Conservation (phyloP, 2,113 vertebrate genomes). For the Spheniscus mendiculus region DNA sequence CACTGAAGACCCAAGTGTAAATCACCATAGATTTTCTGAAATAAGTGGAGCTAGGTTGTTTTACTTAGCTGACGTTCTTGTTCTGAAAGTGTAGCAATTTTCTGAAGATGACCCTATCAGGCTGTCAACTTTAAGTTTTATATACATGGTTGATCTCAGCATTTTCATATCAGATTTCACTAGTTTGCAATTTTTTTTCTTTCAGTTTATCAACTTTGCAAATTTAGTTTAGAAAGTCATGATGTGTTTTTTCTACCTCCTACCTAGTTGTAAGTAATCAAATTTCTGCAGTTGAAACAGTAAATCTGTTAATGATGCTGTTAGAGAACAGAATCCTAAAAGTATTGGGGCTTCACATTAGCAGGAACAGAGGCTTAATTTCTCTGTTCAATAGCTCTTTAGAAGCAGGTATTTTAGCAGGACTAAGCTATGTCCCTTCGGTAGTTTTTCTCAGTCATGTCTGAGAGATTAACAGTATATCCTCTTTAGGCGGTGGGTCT, state of each 20-base stretch:
- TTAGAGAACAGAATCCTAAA: neutral
- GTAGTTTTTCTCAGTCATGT: neutral
- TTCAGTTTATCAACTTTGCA: neutral
- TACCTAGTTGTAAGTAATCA: neutral
- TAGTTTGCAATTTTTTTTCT: neutral
- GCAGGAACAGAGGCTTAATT: neutral
- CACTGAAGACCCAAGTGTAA: neutral
- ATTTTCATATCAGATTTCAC: neutral
- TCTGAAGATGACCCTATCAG: neutral
- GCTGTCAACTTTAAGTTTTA: neutral
- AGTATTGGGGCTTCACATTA: neutral
- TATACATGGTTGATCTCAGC: neutral
- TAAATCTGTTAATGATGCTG: neutral
- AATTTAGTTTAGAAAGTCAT: neutral
- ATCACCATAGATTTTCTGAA: neutral
- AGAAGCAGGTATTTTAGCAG: neutral
- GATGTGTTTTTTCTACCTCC: neutral
- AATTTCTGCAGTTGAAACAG: neutral
- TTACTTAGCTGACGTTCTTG: neutral
- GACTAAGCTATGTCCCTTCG: neutral
- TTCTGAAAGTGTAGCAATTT: neutral
- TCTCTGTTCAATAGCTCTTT: neutral
- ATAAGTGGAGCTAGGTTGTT: neutral
- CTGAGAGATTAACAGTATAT: neutral
- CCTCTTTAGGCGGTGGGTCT: neutral